Conservation (phyloP, 2,888 invertebrate genomes). For the Phoenoteleia sp. region DNA sequence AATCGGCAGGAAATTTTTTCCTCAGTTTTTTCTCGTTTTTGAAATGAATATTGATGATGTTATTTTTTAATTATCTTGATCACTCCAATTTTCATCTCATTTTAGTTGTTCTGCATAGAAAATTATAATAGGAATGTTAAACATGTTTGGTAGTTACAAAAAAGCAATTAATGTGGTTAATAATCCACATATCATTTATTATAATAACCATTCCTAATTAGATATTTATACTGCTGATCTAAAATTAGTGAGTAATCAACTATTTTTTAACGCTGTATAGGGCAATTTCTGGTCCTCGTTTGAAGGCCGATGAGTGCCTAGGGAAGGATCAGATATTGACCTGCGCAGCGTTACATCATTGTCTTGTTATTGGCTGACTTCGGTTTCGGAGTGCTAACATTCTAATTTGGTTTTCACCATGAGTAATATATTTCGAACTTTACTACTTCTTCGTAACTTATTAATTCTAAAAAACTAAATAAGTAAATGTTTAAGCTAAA, state of each 20-base stretch:
- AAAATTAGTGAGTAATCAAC: constrained; percentile 47
- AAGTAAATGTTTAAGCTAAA: too few relatives aligned
- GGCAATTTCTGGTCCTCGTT: constrained; percentile 61
- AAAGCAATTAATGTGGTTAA: constrained; percentile 1
- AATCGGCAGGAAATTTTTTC: too few relatives aligned
- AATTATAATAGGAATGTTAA: too few relatives aligned
- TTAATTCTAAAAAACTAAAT: constrained; percentile 35
- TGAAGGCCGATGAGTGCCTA: constrained; percentile 61
- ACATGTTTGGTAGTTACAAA: too few relatives aligned
- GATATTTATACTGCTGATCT: constrained; percentile 26
- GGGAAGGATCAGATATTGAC: constrained; percentile 68
- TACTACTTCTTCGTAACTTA: constrained; percentile 36
- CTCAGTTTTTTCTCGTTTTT: too few relatives aligned
- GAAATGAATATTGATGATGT: too few relatives aligned
- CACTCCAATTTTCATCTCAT: too few relatives aligned
- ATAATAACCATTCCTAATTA: constrained; percentile 28
- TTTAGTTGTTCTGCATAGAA: too few relatives aligned
- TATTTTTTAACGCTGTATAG: constrained; percentile 37
- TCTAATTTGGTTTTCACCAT: constrained; percentile 63
- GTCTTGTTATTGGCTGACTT: constrained; percentile 61
- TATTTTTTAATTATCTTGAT: too few relatives aligned
- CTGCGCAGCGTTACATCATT: constrained; percentile 66
- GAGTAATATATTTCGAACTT: constrained; percentile 60
- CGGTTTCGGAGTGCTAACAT: constrained; percentile 59
- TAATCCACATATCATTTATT: constrained; percentile 7